A percentile compares a stretch with the other conserved stretches of the same genome.
Conservation (phyloP, 2,797 vertebrate species). For the Pteropus rufus region DNA sequence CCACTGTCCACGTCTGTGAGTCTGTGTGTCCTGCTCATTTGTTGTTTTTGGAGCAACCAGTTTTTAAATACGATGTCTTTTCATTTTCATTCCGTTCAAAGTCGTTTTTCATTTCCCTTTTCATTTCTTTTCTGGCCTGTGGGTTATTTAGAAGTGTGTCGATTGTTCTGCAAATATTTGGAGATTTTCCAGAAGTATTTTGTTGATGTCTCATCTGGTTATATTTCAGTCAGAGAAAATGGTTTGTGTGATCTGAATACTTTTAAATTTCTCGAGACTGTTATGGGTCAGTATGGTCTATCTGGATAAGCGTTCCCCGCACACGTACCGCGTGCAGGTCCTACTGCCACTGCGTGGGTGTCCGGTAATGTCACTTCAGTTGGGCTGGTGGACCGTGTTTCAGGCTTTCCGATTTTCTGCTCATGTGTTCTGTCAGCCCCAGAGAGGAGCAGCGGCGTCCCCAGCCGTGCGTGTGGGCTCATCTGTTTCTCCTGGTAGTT, state of each 20-base stretch:
- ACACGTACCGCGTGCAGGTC: rapidly evolving
- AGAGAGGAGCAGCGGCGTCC: not conserved
- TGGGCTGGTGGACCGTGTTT: rapidly evolving
- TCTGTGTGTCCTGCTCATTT: no score
- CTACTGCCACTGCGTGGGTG: rapidly evolving
- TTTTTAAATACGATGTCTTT: not conserved
- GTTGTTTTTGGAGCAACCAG: no score
- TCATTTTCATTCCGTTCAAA: not conserved
- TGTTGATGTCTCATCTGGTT: not conserved
- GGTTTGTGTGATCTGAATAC: not conserved
- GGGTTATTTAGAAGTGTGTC: not conserved
- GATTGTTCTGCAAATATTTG: not conserved
- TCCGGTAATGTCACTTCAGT: rapidly evolving
- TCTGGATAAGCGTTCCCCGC: not conserved
- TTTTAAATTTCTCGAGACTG: not conserved
- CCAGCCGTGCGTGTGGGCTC: rapidly evolving
- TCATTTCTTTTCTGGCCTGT: not conserved
- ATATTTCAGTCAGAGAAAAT: not conserved
- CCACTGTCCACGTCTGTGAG: no score
- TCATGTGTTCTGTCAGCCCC: not conserved
- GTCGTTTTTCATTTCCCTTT: not conserved
- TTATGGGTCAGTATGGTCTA: not conserved
- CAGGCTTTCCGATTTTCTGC: not conserved
- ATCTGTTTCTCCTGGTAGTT: not conserved
- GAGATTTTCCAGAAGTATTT: not conserved